These are phyloP conservation scores for Drosophila nigromelanica DNA, from an alignment of 1,140 invertebrate species.

Conservation along the genomic window DNA sequence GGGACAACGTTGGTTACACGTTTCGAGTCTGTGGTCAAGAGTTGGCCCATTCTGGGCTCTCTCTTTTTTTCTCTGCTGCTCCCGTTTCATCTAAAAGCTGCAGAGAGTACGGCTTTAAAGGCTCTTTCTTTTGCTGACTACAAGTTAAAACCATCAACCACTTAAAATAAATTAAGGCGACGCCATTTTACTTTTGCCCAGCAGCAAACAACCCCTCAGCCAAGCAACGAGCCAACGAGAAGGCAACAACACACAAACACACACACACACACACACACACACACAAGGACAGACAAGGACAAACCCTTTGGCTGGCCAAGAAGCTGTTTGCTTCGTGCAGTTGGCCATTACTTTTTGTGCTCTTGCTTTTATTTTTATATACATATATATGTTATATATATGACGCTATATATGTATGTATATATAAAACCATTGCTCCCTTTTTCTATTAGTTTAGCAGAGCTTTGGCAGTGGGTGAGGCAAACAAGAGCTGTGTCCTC, in stretches of 20 bases:
- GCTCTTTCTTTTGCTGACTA: constrained; percentile 26
- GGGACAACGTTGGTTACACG: neutral
- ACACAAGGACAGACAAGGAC: constrained; percentile 31
- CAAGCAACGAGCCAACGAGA: constrained; percentile 64
- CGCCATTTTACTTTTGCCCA: constrained; percentile 77
- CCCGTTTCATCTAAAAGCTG: constrained; percentile 22
- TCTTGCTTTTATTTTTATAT: constrained; percentile 58
- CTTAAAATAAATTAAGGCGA: constrained; percentile 83
- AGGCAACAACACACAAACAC: constrained; percentile 48
- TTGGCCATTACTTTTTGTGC: constrained; percentile 76
- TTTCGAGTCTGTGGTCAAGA: constrained; percentile 7
- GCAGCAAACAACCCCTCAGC: constrained; percentile 70
- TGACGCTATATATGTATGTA: constrained; percentile 22
- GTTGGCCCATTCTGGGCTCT: neutral
- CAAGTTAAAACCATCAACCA: constrained; percentile 81
- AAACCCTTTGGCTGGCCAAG: constrained; percentile 58
- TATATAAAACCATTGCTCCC: constrained; percentile 46
- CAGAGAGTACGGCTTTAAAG: constrained; percentile 64
- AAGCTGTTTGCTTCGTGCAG: constrained; percentile 53
- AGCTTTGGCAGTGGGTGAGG: neutral
- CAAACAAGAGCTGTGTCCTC: constrained; percentile 30
- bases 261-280: constrained; percentile 23
- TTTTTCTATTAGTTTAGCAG: constrained; percentile 69
- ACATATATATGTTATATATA: constrained; percentile 41
- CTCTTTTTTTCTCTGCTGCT: no score